Percentiles rank a stretch among this genome's conserved stretches.
phyloP scores from a whole-genome alignment of 2,113 vertebrate species.

The Rostratula benghalensis region DNA sequence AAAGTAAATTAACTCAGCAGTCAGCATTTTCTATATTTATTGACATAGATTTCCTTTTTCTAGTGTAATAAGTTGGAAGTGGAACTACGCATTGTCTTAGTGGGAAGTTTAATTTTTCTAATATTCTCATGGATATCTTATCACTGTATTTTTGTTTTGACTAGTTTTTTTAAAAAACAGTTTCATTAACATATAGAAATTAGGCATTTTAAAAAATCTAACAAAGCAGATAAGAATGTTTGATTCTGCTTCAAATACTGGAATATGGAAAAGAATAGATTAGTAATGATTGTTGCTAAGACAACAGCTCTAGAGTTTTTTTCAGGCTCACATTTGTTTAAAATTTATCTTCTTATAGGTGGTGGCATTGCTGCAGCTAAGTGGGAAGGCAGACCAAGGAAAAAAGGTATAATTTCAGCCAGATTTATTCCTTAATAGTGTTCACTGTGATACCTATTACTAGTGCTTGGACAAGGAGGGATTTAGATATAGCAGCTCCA shows the following conservation, averaged over 20 bases:
- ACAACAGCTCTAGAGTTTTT: background rate
- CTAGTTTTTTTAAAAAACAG: constrained; percentile 18
- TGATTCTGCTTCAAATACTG: background rate
- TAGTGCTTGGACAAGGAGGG: background rate
- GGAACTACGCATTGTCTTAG: background rate
- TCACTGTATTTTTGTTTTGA: background rate
- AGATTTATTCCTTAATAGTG: background rate
- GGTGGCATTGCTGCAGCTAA: background rate
- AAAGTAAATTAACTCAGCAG: background rate
- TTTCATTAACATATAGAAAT: constrained; percentile 31
- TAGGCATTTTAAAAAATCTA: background rate
- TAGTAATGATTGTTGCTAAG: background rate
- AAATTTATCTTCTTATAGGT: background rate
- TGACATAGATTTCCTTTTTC: constrained; percentile 1
- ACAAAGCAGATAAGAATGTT: background rate
- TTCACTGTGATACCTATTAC: background rate
- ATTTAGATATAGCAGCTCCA: background rate
- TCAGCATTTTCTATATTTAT: background rate
- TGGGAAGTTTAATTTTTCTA: constrained; percentile 26
- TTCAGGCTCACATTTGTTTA: background rate
- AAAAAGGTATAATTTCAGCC: background rate
- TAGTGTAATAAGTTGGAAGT: constrained; percentile 8
- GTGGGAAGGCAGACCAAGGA: background rate
- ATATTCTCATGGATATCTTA: constrained; percentile 10
- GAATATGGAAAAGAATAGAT: background rate